phyloP scores from a whole-genome alignment of 1,140 invertebrate genomes.

The Mizuhopecten yessoensis region DNA sequence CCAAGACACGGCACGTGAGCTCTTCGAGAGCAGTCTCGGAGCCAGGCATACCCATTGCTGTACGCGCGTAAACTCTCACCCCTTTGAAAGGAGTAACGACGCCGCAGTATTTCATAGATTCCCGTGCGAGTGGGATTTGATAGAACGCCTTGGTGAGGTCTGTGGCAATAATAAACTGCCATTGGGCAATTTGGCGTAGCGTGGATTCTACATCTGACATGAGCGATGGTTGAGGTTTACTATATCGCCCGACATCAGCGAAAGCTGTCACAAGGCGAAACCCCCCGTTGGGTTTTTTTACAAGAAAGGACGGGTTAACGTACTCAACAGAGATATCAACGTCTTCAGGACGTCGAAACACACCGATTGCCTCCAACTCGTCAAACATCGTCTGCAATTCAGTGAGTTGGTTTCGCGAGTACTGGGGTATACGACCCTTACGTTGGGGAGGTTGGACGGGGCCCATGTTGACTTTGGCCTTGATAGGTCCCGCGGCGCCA shows the following conservation, averaged over 20 bases:
- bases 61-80: conserved; percentile 58
- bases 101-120: conserved; percentile 66
- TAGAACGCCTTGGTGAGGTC: conserved; percentile 64
- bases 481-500: conserved; percentile 57
- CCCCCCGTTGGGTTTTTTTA: conserved; percentile 50
- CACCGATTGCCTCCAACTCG: too few relatives aligned
- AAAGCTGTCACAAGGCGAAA: conserved; percentile 41
- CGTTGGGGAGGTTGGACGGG: conserved; percentile 65
- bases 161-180: conserved; percentile 57
- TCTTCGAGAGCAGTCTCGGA: conserved; percentile 65
- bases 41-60: conserved; percentile 67
- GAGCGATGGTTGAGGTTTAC: conserved; percentile 57
- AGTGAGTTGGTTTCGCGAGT: conserved; percentile 53
- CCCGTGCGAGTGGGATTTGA: conserved; percentile 60
- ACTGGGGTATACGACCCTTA: conserved; percentile 64
- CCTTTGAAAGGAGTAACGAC: conserved; percentile 60
- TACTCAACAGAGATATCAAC: conserved; percentile 53
- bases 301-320: conserved; percentile 62
- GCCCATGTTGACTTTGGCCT: conserved; percentile 68
- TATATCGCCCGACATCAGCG: conserved; percentile 57
- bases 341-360: conserved; percentile 61
- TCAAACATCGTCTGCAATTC: conserved; percentile 54
- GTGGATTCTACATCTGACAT: conserved; percentile 65
- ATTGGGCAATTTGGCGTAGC: conserved; percentile 59
- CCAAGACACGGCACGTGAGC: conserved; percentile 63